Evolutionary conservation across 2,113 vertebrate genomes (phyloP).

Genomic region (Pseudorasbora parva): DNA sequence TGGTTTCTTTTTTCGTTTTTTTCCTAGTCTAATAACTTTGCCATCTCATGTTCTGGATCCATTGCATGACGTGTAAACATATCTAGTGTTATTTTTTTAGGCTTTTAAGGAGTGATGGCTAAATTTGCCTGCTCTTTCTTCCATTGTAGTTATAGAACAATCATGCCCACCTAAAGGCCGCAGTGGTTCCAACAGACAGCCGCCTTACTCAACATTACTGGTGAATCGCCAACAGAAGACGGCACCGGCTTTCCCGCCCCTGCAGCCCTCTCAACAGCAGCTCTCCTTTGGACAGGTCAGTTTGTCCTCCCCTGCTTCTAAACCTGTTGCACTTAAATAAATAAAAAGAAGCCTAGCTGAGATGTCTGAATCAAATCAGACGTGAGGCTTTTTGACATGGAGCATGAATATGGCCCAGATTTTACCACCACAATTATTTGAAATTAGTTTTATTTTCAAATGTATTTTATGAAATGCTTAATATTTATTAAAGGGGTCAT

Average conservation of each 20-base stretch:
- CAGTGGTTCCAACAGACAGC: slow-evolving; percentile 80
- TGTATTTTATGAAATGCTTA: too few relatives aligned
- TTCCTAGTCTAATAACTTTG: neutral
- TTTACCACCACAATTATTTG: too few relatives aligned
- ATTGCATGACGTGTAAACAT: neutral
- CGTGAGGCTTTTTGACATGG: neutral
- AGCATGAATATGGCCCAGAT: too few relatives aligned
- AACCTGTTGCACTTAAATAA: neutral
- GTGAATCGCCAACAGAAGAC: slow-evolving; percentile 89
- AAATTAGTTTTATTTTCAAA: too few relatives aligned
- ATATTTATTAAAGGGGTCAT: too few relatives aligned
- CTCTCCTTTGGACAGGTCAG: slow-evolving; percentile 90
- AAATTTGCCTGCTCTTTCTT: neutral
- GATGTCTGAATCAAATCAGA: neutral
- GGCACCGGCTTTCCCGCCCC: slow-evolving; percentile 85
- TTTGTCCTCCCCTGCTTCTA: neutral
- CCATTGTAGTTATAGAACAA: slow-evolving; percentile 73
- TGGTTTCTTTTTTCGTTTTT: neutral
- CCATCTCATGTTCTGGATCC: neutral
- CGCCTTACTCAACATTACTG: slow-evolving; percentile 79
- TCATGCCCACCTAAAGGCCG: slow-evolving; percentile 85
- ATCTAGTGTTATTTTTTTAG: neutral
- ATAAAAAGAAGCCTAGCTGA: neutral
- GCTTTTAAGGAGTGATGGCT: neutral
- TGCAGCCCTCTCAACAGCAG: slow-evolving; percentile 75